These are phyloP conservation scores for Aspidiotus destructor DNA, from an alignment of 2,888 invertebrate genomes.

Conservation along the genomic window DNA sequence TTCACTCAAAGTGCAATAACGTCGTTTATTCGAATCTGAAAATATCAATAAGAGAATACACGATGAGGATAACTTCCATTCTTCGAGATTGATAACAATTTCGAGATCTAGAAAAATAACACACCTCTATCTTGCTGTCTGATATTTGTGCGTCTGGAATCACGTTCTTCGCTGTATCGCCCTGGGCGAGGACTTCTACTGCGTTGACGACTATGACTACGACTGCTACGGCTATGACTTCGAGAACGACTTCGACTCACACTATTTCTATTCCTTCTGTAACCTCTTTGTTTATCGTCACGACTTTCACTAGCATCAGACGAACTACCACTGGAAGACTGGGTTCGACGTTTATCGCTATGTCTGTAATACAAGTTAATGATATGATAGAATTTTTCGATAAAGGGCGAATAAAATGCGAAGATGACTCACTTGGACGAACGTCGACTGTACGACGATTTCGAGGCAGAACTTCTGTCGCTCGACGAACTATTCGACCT, in stretches of 20 bases:
- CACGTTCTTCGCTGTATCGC: conserved; percentile 25
- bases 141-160: conserved; percentile 1
- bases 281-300: conserved; percentile 7
- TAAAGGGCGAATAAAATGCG: too few relatives aligned
- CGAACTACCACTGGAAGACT: conserved; percentile 7
- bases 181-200: conserved; percentile 11
- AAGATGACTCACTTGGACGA: too few relatives aligned
- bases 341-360: background rate
- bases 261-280: conserved; percentile 1
- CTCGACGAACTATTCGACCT: conserved; percentile 25
- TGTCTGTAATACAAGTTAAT: background rate
- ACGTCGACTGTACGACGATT: conserved; percentile 13
- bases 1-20: conserved; percentile 23
- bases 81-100: background rate
- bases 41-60: too few relatives aligned
- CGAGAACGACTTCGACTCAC: conserved; percentile 10
- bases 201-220: conserved; percentile 3
- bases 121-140: conserved; percentile 19
- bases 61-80: background rate
- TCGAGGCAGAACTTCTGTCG: conserved; percentile 14
- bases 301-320: background rate
- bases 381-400: too few relatives aligned
- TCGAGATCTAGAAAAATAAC: background rate
- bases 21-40: background rate
- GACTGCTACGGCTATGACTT: conserved; percentile 13